These are phyloP conservation scores for Periophthalmus magnuspinnatus DNA, from an alignment of 2,797 vertebrate species.

Conservation along the genomic window DNA sequence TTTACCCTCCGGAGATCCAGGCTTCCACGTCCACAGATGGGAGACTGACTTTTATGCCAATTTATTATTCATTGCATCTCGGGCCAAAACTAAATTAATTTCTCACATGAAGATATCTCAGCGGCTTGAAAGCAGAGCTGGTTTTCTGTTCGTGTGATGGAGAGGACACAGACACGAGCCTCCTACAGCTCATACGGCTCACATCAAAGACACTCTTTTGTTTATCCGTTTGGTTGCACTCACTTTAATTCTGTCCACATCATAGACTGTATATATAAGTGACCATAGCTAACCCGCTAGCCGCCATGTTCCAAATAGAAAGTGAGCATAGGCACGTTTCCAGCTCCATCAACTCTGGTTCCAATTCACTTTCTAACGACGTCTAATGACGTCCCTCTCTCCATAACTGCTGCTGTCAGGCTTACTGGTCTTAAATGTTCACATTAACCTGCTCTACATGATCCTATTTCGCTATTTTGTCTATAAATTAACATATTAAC, in stretches of 20 bases:
- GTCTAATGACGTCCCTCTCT: too few relatives aligned
- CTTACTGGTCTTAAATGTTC: too few relatives aligned
- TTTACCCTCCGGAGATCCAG: conserved; percentile 48
- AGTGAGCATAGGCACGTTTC: too few relatives aligned
- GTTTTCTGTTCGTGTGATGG: conserved; percentile 64
- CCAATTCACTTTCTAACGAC: too few relatives aligned
- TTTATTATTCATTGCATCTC: conserved; percentile 70
- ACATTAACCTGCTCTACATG: too few relatives aligned
- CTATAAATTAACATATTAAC: too few relatives aligned
- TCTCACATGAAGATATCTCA: conserved; percentile 68
- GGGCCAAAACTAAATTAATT: conserved; percentile 69
- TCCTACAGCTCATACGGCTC: conserved; percentile 19
- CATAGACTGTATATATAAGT: too few relatives aligned
- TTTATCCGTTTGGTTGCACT: conserved; percentile 57
- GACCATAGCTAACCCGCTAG: too few relatives aligned
- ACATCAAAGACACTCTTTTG: conserved; percentile 65
- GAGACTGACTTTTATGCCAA: conserved; percentile 55
- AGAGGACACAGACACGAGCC: conserved; percentile 49
- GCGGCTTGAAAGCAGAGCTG: conserved; percentile 66
- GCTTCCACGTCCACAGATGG: conserved; percentile 58
- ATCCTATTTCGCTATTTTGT: too few relatives aligned
- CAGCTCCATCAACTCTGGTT: too few relatives aligned
- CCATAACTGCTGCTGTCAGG: too few relatives aligned
- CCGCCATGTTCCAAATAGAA: too few relatives aligned
- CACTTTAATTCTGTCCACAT: conserved; percentile 61